Evolutionary conservation across 2,113 vertebrate species (phyloP).

Genomic region (Solea solea): DNA sequence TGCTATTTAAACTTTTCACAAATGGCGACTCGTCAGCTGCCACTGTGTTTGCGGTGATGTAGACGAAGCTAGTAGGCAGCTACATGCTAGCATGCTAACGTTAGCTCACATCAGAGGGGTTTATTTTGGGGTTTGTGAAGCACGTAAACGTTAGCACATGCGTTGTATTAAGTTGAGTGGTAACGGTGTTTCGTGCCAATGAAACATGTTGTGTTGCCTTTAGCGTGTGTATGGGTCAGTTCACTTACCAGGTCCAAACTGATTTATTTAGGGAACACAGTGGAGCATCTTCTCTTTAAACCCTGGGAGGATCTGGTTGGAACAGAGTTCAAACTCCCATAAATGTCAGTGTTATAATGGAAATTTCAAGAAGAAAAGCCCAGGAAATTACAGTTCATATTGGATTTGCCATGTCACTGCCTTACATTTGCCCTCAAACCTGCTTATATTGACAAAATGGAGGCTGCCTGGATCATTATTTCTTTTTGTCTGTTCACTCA

Average conservation of each 20-base stretch:
- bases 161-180: conserved; percentile 48
- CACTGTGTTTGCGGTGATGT: neutral
- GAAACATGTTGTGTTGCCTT: neutral
- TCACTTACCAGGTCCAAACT: too few relatives aligned
- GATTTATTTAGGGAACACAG: too few relatives aligned
- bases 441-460: neutral
- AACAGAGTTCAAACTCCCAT: too few relatives aligned
- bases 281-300: too few relatives aligned
- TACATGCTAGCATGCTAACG: conserved; percentile 59
- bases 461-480: neutral
- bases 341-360: too few relatives aligned
- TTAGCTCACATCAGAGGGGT: conserved; percentile 39
- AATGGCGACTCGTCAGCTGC: neutral
- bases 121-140: conserved; percentile 3
- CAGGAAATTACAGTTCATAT: too few relatives aligned
- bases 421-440: neutral
- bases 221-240: neutral
- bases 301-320: too few relatives aligned
- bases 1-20: too few relatives aligned
- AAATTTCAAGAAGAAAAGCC: too few relatives aligned
- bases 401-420: too few relatives aligned
- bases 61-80: conserved; percentile 15
- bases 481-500: neutral
- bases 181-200: neutral
- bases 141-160: conserved; percentile 59